Conservation (phyloP, 2,113 vertebrate genomes). For the Plecotus auritus region DNA sequence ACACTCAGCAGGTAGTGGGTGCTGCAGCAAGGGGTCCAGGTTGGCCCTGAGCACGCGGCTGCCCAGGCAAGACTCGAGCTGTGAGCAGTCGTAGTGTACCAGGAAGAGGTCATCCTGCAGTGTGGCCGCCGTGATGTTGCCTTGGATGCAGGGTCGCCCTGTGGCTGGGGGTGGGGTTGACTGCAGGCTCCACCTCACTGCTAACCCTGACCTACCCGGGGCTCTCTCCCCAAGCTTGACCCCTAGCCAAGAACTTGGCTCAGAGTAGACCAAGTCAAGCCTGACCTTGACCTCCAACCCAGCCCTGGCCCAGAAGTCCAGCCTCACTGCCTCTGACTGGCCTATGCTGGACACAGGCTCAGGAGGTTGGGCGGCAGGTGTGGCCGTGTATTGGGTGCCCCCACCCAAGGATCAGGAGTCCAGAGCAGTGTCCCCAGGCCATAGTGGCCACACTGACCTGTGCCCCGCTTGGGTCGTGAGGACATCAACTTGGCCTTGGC, state of each 20-base stretch:
- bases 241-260: neutral
- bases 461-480: conserved; percentile 13
- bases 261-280: neutral
- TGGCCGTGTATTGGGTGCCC: neutral
- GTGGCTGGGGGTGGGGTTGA: neutral
- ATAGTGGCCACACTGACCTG: conserved; percentile 54
- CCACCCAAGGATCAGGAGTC: neutral
- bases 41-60: conserved; percentile 24
- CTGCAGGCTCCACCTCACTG: neutral
- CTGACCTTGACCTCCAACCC: neutral
- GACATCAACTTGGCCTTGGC: rapidly evolving
- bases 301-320: neutral
- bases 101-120: rapidly evolving
- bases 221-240: neutral
- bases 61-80: conserved; percentile 75
- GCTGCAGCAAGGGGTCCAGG: conserved; percentile 60
- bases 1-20: rapidly evolving
- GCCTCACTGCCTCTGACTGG: neutral
- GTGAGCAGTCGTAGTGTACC: neutral
- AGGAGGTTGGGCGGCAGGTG: neutral
- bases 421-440: neutral
- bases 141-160: neutral
- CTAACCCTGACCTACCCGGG: neutral
- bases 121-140: conserved; percentile 33
- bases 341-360: neutral